Percentiles rank a stretch among this genome's conserved stretches.
Evolutionary conservation across 2,888 invertebrate species (phyloP).

Genomic region (Penaeus monodon): DNA sequence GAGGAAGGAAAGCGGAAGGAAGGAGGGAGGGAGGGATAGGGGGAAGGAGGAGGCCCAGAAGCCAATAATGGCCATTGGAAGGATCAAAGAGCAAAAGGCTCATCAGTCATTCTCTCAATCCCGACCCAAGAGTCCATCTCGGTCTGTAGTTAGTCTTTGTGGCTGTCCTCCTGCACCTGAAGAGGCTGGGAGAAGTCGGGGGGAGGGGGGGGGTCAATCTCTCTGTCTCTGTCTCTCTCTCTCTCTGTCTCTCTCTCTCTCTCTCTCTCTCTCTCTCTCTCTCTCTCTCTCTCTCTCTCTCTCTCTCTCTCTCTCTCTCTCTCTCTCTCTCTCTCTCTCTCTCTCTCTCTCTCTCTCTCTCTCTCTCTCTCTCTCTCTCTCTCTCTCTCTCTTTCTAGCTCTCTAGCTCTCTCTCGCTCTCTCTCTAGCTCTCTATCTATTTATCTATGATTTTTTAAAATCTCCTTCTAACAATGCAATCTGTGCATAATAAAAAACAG

Average conservation of each 20-base stretch:
- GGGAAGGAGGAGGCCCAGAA: background rate
- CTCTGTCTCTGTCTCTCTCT: too few species aligned
- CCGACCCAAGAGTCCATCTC: background rate
- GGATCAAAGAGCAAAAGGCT: background rate
- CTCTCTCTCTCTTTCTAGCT: background rate
- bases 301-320: background rate
- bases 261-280: background rate
- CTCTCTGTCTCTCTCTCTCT: too few species aligned
- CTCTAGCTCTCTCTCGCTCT: conserved; percentile 6
- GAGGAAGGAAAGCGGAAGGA: background rate
- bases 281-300: background rate
- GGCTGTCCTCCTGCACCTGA: too few species aligned
- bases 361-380: background rate
- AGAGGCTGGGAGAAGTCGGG: too few species aligned
- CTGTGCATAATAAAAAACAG: too few species aligned
- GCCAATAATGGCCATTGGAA: conserved; percentile 13
- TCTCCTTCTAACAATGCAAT: background rate
- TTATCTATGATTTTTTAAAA: background rate
- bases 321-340: background rate
- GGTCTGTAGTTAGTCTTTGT: too few species aligned
- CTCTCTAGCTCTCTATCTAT: background rate
- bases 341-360: background rate
- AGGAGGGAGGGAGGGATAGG: background rate
- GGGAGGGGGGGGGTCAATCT: too few species aligned
- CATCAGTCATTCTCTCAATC: conserved; percentile 12